Percentiles rank a stretch among this genome's conserved stretches.
Evolutionary conservation across 2,797 vertebrate species (phyloP).

Genomic region (Typhlichthys eigenmanni): DNA sequence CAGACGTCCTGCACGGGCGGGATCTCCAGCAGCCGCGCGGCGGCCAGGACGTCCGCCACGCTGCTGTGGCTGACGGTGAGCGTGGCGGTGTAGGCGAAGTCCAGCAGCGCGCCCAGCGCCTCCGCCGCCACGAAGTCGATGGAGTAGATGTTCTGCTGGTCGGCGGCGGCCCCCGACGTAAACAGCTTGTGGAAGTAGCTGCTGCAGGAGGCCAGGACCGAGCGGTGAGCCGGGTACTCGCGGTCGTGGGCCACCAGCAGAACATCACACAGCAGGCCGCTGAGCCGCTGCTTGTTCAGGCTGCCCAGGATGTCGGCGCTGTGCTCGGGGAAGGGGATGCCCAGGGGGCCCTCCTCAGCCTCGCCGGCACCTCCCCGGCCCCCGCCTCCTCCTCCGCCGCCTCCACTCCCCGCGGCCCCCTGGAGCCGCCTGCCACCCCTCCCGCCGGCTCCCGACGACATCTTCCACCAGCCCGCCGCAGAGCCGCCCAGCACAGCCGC

Average conservation of each 20-base stretch:
- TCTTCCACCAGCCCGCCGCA: conserved; percentile 88
- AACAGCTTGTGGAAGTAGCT: conserved; percentile 98
- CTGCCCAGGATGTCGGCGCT: conserved; percentile 94
- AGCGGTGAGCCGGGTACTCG: conserved; percentile 97
- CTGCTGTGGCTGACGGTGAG: conserved; percentile 93
- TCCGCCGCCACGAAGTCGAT: conserved; percentile 94
- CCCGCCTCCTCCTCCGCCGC: conserved; percentile 59
- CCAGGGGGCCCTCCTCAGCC: conserved; percentile 92
- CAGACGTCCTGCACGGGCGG: conserved; percentile 93
- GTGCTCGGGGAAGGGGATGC: conserved; percentile 98
- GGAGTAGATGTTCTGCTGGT: conserved; percentile 94
- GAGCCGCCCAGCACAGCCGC: conserved; percentile 83
- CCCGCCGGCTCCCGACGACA: conserved; percentile 85
- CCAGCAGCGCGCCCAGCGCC: conserved; percentile 91
- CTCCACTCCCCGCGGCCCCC: conserved; percentile 46
- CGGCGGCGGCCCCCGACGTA: conserved; percentile 91
- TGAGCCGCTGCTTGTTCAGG: conserved; percentile 93
- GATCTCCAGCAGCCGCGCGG: conserved; percentile 93
- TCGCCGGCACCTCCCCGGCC: conserved; percentile 65
- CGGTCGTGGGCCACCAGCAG: conserved; percentile 90
- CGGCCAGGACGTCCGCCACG: conserved; percentile 91
- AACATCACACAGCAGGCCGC: conserved; percentile 92
- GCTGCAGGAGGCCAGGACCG: conserved; percentile 95
- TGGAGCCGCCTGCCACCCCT: conserved; percentile 77
- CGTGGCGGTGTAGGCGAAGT: conserved; percentile 98